phyloP scores from a whole-genome alignment of 2,797 vertebrate species.

The Sebastes cheni region DNA sequence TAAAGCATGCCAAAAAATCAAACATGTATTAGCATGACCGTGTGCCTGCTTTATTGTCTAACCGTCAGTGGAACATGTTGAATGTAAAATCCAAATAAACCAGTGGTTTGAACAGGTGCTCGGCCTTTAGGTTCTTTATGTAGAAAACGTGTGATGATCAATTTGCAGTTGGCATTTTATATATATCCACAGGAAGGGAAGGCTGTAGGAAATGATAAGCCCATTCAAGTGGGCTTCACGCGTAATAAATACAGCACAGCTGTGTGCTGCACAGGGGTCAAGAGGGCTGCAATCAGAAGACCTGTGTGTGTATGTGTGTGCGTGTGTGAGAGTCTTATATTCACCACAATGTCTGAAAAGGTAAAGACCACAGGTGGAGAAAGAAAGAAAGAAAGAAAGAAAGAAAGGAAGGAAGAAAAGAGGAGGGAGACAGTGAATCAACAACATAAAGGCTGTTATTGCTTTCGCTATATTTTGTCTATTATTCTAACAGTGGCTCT shows the following conservation, averaged over 20 bases:
- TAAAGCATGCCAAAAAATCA: slow-evolving; percentile 10
- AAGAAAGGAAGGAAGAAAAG: neutral
- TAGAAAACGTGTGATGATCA: neutral
- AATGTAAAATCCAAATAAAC: slow-evolving; percentile 39
- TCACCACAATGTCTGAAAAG: neutral
- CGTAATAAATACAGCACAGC: neutral
- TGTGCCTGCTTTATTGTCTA: neutral
- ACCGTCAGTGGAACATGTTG: slow-evolving; percentile 4
- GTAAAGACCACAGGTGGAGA: neutral
- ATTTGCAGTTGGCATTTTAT: neutral
- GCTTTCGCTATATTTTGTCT: neutral
- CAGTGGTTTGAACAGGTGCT: slow-evolving; percentile 2
- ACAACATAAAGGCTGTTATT: neutral
- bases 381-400: neutral
- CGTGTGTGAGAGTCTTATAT: neutral
- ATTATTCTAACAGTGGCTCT: slow-evolving; percentile 15
- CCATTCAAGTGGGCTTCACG: neutral
- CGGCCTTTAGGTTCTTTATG: neutral
- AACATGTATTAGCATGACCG: slow-evolving; percentile 8
- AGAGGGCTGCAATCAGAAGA: slow-evolving; percentile 6
- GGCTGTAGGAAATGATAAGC: neutral
- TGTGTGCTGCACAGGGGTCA: neutral
- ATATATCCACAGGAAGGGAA: neutral
- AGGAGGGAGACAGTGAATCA: neutral
- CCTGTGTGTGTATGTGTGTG: neutral